Evolutionary conservation across 2,797 vertebrate genomes (phyloP).

Genomic region (Meriones psammophilus): DNA sequence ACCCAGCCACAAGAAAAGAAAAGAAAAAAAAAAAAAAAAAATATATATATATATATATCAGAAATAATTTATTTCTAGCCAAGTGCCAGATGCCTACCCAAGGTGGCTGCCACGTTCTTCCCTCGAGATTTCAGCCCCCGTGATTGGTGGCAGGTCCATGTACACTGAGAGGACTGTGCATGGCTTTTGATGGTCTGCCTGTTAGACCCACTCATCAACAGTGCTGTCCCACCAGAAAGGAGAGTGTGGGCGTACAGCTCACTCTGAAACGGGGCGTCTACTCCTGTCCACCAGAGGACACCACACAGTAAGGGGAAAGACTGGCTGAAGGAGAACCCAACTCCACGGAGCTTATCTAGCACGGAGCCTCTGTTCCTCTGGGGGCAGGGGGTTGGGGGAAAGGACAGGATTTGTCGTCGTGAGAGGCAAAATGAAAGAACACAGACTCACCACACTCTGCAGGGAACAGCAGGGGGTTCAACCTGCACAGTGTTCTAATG

Average conservation of each 20-base stretch:
- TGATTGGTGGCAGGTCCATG: background rate
- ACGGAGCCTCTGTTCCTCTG: constrained; percentile 40
- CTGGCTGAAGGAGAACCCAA: background rate
- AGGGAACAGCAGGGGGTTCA: background rate
- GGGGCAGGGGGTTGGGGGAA: background rate
- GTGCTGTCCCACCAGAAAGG: background rate
- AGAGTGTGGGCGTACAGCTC: background rate
- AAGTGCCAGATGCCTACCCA: background rate
- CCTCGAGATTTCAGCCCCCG: background rate
- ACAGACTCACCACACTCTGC: background rate
- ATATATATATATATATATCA: too few species aligned
- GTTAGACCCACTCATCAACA: constrained; percentile 12
- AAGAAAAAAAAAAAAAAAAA: too few species aligned
- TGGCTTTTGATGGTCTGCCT: background rate
- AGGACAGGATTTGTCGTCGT: background rate
- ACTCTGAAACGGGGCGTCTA: background rate
- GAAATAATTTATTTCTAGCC: too few species aligned
- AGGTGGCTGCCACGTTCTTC: background rate
- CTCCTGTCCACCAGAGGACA: background rate
- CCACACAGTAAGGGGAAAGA: background rate
- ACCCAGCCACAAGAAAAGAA: too few species aligned
- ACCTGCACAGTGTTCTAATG: background rate
- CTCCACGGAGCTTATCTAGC: background rate
- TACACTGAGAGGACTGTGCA: background rate
- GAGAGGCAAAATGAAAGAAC: constrained; percentile 44